Evolutionary conservation across 2,888 invertebrate genomes (phyloP).

Genomic region (Tetragnatha montana): DNA sequence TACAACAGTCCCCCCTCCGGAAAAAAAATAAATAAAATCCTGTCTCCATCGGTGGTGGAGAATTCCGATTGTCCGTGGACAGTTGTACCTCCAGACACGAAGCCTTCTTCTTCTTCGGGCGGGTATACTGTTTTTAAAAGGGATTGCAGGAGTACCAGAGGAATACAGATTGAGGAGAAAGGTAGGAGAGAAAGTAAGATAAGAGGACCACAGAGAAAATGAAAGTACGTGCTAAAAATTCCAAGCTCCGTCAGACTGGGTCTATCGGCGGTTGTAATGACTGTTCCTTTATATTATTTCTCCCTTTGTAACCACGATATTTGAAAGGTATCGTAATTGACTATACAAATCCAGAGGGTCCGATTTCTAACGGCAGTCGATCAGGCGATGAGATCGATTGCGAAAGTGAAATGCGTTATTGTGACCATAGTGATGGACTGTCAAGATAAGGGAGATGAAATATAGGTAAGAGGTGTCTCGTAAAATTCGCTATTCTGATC

Average conservation of each 20-base stretch:
- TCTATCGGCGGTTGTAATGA: conserved; percentile 33
- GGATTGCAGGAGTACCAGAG: conserved; percentile 12
- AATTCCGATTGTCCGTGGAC: conserved; percentile 58
- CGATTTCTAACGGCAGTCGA: background rate
- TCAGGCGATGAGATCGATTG: background rate
- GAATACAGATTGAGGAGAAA: conserved; percentile 51
- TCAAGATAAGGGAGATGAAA: background rate
- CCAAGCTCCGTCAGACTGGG: conserved; percentile 25
- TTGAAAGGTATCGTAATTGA: conserved; percentile 18
- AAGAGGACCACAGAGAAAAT: conserved; percentile 53
- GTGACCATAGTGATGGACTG: background rate
- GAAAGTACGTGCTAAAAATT: conserved; percentile 60
- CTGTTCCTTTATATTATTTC: conserved; percentile 26
- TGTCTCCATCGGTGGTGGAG: conserved; percentile 30
- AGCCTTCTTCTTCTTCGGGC: conserved; percentile 7
- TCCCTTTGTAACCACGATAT: conserved; percentile 3
- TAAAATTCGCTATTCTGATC: background rate
- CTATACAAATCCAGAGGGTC: background rate
- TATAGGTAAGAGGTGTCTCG: background rate
- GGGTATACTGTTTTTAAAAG: conserved; percentile 63
- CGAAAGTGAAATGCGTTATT: background rate
- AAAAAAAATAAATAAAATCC: conserved; percentile 7
- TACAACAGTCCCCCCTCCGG: conserved; percentile 22
- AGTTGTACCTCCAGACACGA: conserved; percentile 32
- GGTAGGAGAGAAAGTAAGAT: conserved; percentile 50